Conservation (phyloP, 2,113 vertebrate species). For the Bos indicus region DNA sequence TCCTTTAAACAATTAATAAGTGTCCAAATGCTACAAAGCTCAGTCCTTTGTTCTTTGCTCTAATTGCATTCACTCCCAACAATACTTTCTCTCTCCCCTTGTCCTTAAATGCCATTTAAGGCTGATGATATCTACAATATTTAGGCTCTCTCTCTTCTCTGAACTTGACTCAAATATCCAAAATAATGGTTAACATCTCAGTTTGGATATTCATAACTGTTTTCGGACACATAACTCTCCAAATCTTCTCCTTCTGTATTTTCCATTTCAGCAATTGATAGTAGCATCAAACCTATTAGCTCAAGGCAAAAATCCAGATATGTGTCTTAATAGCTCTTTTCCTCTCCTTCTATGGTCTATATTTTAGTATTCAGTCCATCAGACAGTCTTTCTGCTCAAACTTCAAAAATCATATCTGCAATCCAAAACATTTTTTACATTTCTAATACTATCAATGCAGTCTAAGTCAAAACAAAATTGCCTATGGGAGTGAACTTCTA, state of each 20-base stretch:
- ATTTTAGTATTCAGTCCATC: background rate
- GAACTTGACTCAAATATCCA: background rate
- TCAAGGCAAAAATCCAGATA: background rate
- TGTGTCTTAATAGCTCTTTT: background rate
- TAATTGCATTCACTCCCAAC: background rate
- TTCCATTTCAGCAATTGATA: background rate
- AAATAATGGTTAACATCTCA: background rate
- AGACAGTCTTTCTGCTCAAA: background rate
- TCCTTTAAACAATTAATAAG: background rate
- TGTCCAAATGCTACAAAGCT: background rate
- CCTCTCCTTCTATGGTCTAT: background rate
- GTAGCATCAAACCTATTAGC: rapidly evolving
- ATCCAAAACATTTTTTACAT: background rate
- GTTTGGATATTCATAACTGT: background rate
- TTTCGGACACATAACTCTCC: background rate
- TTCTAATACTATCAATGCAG: background rate
- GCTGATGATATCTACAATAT: rapidly evolving
- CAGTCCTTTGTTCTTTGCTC: background rate
- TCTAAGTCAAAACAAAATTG: background rate
- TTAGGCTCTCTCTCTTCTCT: background rate
- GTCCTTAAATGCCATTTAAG: background rate
- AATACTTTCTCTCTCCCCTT: background rate
- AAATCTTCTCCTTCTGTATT: background rate
- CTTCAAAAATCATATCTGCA: background rate
- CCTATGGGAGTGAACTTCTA: rapidly evolving